Evolutionary conservation across 2,797 vertebrate genomes (phyloP), one percentile per base, ranked within the genome.

Genomic region (Enoplosus armatus): DNA sequence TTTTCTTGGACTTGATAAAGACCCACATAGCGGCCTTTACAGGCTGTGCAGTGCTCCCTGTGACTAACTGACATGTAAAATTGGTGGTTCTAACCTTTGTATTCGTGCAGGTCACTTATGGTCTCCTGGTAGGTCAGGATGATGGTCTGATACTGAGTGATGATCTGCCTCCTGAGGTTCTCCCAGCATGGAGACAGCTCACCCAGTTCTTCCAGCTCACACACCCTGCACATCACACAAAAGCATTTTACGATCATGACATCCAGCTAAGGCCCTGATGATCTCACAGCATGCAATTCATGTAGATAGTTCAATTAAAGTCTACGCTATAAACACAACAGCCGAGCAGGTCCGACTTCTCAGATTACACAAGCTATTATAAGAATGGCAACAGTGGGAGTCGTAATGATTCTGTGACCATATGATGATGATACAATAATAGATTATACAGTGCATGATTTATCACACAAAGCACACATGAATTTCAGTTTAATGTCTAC

Each of bases 121-220:
- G 98, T 99, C 91, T 99, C 98, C 94, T 99, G 98, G 84, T 99
- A 99, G 11, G 97, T 99, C 88, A 99, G 97, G 91, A 99, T 99
- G 93, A 99, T 96, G 22, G 97, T 99, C 95, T 99, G 98, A 91
- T 99, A 99, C 85, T 99, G 98, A 59, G 97, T 97, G 88, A 99
- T 98, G 84, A 99, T 99, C 91, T 99, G 97, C 79, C 98, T 96
- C 74, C 98, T 95, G 76, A 99, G 97, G 93, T 97, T 97, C 94
- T 99, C 98, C 98, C 98, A 99, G 60, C 97, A 99, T 6, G 98
- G 96, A 56, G 98, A 99, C 72, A 99, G 91, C 67, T 99, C 98
- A 4, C 98, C 98, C 83, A 99, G 35, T 77, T 99, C 98, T 88
- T 99, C 98, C 86, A 99, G 95, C 86, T 99, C 98, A 93, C 98